These are phyloP conservation scores for Gopherus evgoodei DNA, from an alignment of 2,113 vertebrate species.

Conservation along the genomic window DNA sequence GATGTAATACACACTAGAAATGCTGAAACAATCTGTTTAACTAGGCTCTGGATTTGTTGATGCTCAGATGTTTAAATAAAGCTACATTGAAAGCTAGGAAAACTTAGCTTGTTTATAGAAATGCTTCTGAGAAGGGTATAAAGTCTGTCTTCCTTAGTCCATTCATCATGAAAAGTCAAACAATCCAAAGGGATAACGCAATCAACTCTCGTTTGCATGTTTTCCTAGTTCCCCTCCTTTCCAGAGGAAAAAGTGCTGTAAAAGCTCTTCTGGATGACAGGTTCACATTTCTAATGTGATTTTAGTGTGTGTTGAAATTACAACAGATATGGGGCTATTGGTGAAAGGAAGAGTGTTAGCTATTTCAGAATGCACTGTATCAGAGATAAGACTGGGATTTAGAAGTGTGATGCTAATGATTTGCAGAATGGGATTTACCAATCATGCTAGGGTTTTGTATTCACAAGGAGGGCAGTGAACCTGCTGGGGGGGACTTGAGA, in stretches of 20 bases:
- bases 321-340: conserved; percentile 11
- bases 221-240: neutral
- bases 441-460: neutral
- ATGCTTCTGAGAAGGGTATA: conserved; percentile 57
- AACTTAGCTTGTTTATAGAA: conserved; percentile 48
- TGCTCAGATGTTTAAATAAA: conserved; percentile 82
- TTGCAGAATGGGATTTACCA: neutral
- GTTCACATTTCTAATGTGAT: conserved; percentile 17
- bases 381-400: neutral
- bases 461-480: neutral
- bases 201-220: neutral
- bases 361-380: neutral
- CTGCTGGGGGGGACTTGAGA: neutral
- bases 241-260: neutral
- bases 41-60: conserved; percentile 73
- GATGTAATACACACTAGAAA: conserved; percentile 74
- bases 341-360: neutral
- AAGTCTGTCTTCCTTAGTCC: conserved; percentile 34
- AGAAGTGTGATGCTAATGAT: neutral
- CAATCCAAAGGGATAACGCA: conserved; percentile 6
- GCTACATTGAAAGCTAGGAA: conserved; percentile 61
- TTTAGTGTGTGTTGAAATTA: conserved; percentile 18
- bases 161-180: conserved; percentile 17
- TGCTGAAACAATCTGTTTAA: conserved; percentile 73
- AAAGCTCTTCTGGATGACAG: neutral